Base-by-base conservation (phyloP, 2,797 vertebrate genomes). In the Epinephelus malabaricus region DNA sequence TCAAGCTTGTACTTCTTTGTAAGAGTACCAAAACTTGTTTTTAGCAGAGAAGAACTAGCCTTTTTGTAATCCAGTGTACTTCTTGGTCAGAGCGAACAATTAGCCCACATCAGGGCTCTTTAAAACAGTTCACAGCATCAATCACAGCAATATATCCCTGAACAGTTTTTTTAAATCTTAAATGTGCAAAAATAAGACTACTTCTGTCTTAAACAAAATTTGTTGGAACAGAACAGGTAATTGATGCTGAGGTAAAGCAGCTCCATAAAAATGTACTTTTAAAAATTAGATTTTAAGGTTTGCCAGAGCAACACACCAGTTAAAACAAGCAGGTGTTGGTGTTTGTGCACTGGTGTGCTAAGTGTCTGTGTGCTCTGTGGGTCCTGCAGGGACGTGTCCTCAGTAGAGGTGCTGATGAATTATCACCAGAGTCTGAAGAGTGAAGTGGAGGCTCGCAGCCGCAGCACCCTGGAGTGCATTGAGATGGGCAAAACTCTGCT, bases 381-480 rank as follows among this genome's bases (percentile, higher is more conserved):
- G 65, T 71, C 73, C 85, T 91, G 65, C 89, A 98, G 98, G 93
- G 98, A 98, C 0, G 97, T 98, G 69, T 99, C 98, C 0, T 97
- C 97, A 0, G 98, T 99, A 64, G 97, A 98, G 86, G 96, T 98
- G 84, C 94, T 98, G 89, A 98, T 99, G 97, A 98, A 97, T 78
- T 97, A 98, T 86, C 98, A 99, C 94, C 98, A 99, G 74, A 95
- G 96, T 70, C 95, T 99, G 84, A 98, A 98, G 94, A 97, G 93
- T 0, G 98, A 99, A 90, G 96, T 98, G 11, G 98, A 99, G 62
- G 96, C 97, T 0, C 95, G 97, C 1, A 94, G 83, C 79, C 95
- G 93, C 14, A 96, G 94, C 88, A 84, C 96, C 6, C 54, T 96
- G 6, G 92, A 97, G 86, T 99, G 97, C 70, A 95, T 98, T 40